These are phyloP conservation scores for Papilio demoleus DNA, from an alignment of 2,888 invertebrate species.

Conservation along the genomic window DNA sequence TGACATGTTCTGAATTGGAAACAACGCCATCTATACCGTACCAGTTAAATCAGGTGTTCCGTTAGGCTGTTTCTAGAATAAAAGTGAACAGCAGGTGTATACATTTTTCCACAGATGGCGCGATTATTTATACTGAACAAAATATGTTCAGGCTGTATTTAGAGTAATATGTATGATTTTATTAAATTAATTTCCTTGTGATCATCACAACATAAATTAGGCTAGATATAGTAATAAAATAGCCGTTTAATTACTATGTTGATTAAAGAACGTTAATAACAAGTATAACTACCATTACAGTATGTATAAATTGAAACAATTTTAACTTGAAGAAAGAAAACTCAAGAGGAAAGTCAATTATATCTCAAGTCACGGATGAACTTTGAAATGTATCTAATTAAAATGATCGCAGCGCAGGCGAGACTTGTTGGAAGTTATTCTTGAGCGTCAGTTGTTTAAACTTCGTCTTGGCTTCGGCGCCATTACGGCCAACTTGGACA, in stretches of 20 bases:
- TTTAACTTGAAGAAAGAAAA: conserved; percentile 33
- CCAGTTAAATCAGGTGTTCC: background rate
- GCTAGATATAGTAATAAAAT: too few relatives aligned
- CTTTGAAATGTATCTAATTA: conserved; percentile 66
- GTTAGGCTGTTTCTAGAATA: background rate
- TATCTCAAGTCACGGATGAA: conserved; percentile 55
- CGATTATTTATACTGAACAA: background rate
- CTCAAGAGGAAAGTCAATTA: conserved; percentile 46
- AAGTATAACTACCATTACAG: background rate
- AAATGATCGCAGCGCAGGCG: conserved; percentile 58
- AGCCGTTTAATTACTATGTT: too few relatives aligned
- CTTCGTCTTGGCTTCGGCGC: conserved; percentile 26
- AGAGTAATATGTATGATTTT: too few relatives aligned
- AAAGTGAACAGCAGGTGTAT: background rate
- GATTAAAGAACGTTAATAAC: background rate
- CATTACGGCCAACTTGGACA: conserved; percentile 25
- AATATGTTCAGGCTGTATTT: background rate
- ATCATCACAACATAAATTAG: too few relatives aligned
- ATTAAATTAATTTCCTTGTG: too few relatives aligned
- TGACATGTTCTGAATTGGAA: background rate
- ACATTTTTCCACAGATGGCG: background rate
- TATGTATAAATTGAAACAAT: conserved; percentile 27
- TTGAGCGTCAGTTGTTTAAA: conserved; percentile 40
- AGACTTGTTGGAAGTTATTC: conserved; percentile 58
- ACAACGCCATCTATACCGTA: background rate